Conservation (phyloP, 2,113 vertebrate species). For the Malurus cyaneus region DNA sequence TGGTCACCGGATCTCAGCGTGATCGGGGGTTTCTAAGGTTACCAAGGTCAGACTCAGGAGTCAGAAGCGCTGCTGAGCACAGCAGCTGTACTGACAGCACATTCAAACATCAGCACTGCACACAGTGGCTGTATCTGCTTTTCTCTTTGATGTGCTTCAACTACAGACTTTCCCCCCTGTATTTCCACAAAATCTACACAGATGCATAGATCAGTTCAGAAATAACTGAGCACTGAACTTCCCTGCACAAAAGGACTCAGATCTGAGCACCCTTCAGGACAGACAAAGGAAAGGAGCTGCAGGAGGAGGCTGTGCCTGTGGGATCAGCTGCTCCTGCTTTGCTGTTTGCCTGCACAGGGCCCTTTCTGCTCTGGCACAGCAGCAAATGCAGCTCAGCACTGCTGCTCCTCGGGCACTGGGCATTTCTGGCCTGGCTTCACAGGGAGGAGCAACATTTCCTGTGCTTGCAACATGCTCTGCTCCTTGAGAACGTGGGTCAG, state of each 20-base stretch:
- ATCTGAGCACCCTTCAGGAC: not conserved
- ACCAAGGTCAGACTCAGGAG: not conserved
- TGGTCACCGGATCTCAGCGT: fast-evolving
- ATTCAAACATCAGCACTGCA: not conserved
- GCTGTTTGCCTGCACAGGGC: not conserved
- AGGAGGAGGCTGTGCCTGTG: not conserved
- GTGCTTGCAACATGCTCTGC: fast-evolving
- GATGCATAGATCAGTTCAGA: not conserved
- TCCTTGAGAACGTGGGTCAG: fast-evolving
- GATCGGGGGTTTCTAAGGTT: not conserved
- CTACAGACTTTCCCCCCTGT: fast-evolving
- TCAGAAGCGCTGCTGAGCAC: fast-evolving
- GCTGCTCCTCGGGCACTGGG: not conserved
- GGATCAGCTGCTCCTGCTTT: not conserved
- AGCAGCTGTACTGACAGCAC: not conserved
- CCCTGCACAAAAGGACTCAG: not conserved
- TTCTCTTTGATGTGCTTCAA: not conserved
- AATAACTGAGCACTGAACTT: not conserved
- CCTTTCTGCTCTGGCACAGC: not conserved
- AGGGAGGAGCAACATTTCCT: fast-evolving
- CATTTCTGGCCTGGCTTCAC: not conserved
- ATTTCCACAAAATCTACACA: fast-evolving
- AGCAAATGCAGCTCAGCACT: fast-evolving
- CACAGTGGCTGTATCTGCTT: not conserved
- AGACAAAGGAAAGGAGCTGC: not conserved